phyloP scores from a whole-genome alignment of 2,888 invertebrate species.

The Cephus runcator region DNA sequence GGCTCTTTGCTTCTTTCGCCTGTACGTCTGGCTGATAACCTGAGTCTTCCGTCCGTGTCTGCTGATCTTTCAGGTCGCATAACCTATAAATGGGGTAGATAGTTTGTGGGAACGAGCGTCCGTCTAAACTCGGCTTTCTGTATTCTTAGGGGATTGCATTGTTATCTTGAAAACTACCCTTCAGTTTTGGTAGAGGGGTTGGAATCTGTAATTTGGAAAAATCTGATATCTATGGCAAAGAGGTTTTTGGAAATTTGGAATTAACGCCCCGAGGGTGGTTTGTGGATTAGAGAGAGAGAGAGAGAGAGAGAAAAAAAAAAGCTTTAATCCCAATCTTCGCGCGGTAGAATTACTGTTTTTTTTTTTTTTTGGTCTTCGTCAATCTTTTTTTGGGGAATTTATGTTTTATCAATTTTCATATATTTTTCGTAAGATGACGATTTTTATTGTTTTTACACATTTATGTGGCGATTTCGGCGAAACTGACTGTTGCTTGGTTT shows the following conservation, averaged over 20 bases:
- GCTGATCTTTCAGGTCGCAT: neutral
- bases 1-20: neutral
- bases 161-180: neutral
- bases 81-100: neutral
- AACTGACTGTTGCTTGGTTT: neutral
- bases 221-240: neutral
- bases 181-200: neutral
- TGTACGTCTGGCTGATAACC: neutral
- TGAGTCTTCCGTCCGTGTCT: neutral
- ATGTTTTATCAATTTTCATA: neutral
- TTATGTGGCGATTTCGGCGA: accelerated
- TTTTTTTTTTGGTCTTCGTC: too few species aligned
- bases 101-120: neutral
- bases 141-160: neutral
- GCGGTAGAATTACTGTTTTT: too few species aligned
- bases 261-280: neutral
- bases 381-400: too few species aligned
- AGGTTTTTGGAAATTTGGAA: neutral
- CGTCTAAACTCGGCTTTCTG: neutral
- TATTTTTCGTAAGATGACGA: neutral
- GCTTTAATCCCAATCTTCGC: too few species aligned
- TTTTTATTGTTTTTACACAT: neutral
- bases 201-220: neutral
- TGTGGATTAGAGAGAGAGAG: too few species aligned
- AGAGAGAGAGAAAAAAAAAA: too few species aligned